Percentiles rank a stretch among this genome's conserved stretches.
Evolutionary conservation across 2,797 vertebrate species (phyloP).

Genomic region (Scleropages formosus): DNA sequence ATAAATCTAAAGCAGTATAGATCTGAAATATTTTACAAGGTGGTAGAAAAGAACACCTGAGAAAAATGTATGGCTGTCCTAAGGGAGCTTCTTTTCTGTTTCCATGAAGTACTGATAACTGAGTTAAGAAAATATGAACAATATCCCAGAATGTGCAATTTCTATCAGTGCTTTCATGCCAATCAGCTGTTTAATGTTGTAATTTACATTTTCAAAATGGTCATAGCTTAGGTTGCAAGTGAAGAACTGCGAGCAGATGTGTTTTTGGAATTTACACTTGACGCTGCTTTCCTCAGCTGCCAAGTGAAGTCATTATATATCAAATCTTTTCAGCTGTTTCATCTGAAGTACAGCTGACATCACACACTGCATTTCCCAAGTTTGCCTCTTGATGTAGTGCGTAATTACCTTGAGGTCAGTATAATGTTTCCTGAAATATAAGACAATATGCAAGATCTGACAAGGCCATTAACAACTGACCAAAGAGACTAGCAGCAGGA

Average conservation of each 20-base stretch:
- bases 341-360: background rate
- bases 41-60: too few species aligned
- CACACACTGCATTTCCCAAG: background rate
- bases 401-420: constrained; percentile 11
- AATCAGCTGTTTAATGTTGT: too few species aligned
- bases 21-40: too few species aligned
- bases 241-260: background rate
- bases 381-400: too few species aligned
- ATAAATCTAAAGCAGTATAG: too few species aligned
- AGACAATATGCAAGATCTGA: constrained; percentile 3
- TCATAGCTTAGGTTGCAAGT: background rate
- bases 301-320: background rate
- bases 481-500: background rate
- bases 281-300: background rate
- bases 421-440: constrained; percentile 20
- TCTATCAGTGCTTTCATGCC: too few species aligned
- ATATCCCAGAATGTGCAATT: too few species aligned
- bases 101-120: too few species aligned
- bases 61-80: too few species aligned
- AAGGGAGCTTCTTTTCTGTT: too few species aligned
- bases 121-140: too few species aligned
- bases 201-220: background rate
- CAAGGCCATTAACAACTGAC: background rate
- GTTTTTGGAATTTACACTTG: background rate
- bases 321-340: background rate